Base-by-base conservation (phyloP, 1,140 invertebrate species). In the Brevipalpus yothersi region DNA sequence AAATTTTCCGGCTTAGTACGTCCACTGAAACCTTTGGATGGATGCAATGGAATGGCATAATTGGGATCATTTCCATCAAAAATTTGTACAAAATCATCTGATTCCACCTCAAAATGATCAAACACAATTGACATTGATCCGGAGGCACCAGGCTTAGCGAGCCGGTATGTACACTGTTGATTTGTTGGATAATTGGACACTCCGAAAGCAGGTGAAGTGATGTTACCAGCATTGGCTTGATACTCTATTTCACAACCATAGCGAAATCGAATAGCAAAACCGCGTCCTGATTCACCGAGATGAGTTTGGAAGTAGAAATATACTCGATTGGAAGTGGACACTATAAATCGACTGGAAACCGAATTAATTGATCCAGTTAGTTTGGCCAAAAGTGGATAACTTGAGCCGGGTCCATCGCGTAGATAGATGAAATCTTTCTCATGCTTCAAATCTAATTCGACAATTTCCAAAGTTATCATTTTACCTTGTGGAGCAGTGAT, bases 271-370 rank as follows among this genome's bases (percentile, higher is more conserved):
- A 93, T 82, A 64, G 83, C 84, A 69, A 93, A 94, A n/a, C 91
- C 91, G 67, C 82, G 81, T 0, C 83, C 85, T 68, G 89, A 84
- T 23, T 84, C 86, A 21, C 89, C 74, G 65, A 83, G 86, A 49
- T 62, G 62, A 0, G 88, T 90, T 69, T 87, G 84, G 68, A 93
- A 85, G 68, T 94, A 94, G 56, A 95, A 70, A 69, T 95, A 94
- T 4, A 95, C 69, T 65, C 83, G 78, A 68, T 81, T 89, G 31
- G 82, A 81, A 0, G 89, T 94, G 0, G 89, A 93, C 71, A 92
- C 86, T 31, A 95, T 79, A 13, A 90, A 82, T 62, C 79, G 79
- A 40, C 31, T 57, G 15, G 40, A 11, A 45, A 56, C 57, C 61
- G 83, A 80, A 69, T 90, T 88, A 60, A 84, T 79, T 60, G 77